Evolutionary conservation across 2,888 invertebrate species (phyloP).

Genomic region (Tetranychus piercei): DNA sequence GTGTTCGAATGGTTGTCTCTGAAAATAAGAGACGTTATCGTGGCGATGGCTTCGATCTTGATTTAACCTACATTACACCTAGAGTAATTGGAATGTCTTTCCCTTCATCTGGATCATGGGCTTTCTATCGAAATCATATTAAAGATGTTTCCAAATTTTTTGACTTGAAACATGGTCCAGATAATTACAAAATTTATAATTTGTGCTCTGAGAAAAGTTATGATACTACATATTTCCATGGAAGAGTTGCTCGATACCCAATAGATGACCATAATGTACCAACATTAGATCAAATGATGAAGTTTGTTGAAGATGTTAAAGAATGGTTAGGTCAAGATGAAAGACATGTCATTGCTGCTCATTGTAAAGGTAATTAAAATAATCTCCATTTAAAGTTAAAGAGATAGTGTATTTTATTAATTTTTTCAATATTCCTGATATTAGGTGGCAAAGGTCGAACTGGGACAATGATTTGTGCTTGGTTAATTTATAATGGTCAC

Average conservation of each 20-base stretch:
- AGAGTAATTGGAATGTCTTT: slow-evolving; percentile 38
- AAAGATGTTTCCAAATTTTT: slow-evolving; percentile 38
- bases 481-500: slow-evolving; percentile 36
- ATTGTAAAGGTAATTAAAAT: slow-evolving; percentile 34
- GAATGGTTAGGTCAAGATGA: slow-evolving; percentile 34
- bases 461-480: slow-evolving; percentile 38
- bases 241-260: slow-evolving; percentile 34
- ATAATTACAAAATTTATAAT: slow-evolving; percentile 37
- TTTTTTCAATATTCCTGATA: neutral
- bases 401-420: neutral
- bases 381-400: neutral
- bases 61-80: slow-evolving; percentile 38
- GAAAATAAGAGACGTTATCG: slow-evolving; percentile 37
- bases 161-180: slow-evolving; percentile 34
- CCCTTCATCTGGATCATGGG: slow-evolving; percentile 37
- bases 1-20: slow-evolving; percentile 35
- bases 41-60: slow-evolving; percentile 38
- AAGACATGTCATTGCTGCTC: slow-evolving; percentile 37
- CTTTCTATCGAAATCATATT: slow-evolving; percentile 35
- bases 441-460: slow-evolving; percentile 37
- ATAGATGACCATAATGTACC: slow-evolving; percentile 40
- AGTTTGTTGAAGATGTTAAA: slow-evolving; percentile 34
- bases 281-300: slow-evolving; percentile 34
- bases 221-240: slow-evolving; percentile 34
- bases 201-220: slow-evolving; percentile 38